These are phyloP conservation scores for Antitype chi DNA, from an alignment of 2,888 invertebrate species.

Conservation along the genomic window DNA sequence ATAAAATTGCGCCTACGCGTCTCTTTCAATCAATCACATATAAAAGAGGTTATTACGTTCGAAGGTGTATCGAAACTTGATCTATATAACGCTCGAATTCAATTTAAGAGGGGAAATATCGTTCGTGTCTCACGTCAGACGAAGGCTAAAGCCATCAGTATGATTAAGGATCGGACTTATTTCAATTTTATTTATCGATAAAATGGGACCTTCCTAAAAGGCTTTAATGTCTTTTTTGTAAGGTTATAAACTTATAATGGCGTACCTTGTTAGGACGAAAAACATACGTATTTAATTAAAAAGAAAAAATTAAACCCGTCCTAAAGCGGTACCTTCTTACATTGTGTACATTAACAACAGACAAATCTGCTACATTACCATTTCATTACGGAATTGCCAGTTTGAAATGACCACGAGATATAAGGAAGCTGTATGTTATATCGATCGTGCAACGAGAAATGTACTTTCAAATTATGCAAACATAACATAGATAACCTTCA, in stretches of 20 bases:
- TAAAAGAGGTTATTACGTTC: conserved; percentile 21
- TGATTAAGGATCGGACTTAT: conserved; percentile 29
- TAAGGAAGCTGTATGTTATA: conserved; percentile 11
- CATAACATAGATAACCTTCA: conserved; percentile 52
- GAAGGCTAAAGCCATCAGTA: conserved; percentile 34
- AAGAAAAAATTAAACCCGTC: background rate
- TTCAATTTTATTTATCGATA: conserved; percentile 41
- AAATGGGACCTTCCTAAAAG: background rate
- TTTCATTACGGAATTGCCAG: background rate
- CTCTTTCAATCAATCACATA: conserved; percentile 45
- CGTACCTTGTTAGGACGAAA: background rate
- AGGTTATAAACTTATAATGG: background rate
- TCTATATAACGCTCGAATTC: conserved; percentile 56
- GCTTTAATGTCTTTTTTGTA: background rate
- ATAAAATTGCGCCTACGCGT: conserved; percentile 20
- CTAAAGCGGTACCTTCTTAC: background rate
- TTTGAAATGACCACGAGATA: conserved; percentile 9
- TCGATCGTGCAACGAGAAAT: conserved; percentile 44
- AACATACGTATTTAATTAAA: no score
- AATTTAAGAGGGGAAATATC: conserved; percentile 63
- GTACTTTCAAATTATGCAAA: conserved; percentile 48
- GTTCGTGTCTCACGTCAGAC: conserved; percentile 21
- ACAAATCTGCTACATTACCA: background rate
- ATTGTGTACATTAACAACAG: background rate
- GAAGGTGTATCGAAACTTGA: conserved; percentile 55